Evolutionary conservation across 2,113 vertebrate species (phyloP).

Genomic region (Hemiscyllium ocellatum): DNA sequence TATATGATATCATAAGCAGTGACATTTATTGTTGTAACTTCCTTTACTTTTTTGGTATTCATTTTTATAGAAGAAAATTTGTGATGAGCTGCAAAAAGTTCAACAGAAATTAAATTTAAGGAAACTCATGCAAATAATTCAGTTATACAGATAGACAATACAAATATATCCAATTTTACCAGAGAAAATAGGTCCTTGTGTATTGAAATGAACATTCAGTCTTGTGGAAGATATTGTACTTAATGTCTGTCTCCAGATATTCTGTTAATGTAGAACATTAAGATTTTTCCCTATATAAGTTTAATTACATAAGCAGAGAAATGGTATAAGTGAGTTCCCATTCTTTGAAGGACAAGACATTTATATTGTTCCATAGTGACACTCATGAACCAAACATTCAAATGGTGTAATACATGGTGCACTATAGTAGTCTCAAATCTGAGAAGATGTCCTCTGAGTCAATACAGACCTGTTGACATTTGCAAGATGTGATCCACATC

Average conservation of each 20-base stretch:
- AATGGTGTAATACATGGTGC: background rate
- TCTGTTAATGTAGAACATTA: background rate
- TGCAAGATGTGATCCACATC: conserved; percentile 90
- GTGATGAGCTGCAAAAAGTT: background rate
- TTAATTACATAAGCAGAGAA: background rate
- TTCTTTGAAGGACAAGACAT: background rate
- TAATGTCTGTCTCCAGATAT: background rate
- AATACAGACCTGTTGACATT: conserved; percentile 77
- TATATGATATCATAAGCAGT: background rate
- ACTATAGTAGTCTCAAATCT: conserved; percentile 71
- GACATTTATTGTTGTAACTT: background rate
- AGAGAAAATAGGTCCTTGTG: background rate
- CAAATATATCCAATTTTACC: background rate
- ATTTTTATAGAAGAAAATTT: background rate
- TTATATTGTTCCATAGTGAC: background rate
- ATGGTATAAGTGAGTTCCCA: background rate
- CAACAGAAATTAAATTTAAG: conserved; percentile 3
- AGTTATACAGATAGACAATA: background rate
- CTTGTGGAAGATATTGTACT: background rate
- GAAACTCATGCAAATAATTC: background rate
- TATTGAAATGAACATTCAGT: background rate
- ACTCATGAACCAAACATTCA: background rate
- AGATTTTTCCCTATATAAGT: background rate
- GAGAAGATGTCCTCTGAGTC: conserved; percentile 78
- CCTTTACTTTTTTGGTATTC: background rate